Base-by-base conservation (phyloP, 1,140 invertebrate species). In the Atopsyche davidsoni region DNA sequence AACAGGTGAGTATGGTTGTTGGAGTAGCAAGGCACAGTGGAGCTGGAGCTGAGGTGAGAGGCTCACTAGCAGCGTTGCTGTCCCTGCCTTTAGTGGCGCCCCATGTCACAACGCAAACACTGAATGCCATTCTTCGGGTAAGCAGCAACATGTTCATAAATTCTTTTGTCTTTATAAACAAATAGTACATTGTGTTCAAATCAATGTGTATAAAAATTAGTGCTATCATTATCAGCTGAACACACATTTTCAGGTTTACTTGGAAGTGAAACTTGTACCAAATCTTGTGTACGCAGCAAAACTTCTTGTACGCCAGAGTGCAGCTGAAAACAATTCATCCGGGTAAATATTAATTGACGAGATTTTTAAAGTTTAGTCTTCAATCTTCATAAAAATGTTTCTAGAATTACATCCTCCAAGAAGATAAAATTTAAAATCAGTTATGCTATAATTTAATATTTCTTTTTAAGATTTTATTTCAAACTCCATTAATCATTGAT, bases 221-320 rank as follows among this genome's bases (percentile, higher is more conserved):
- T 19, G 35, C 35, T 34, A 34, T 46, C 6, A 38, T 31, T 31
- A 31, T 10, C 9, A 31, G n/a, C n/a, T n/a, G 9, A n/a, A 38
- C 7, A 38, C 18, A 18, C 36, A 7, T 38, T 61, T 64, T 41
- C 60, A 75, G 65, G 81, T 87, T 21, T 89, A 87, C 62, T 63
- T 83, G 11, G 83, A 87, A 60, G 79, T 85, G 2, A 84, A 85
- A 68, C 72, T 88, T 10, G 78, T 87, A 16, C 82, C 83, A n/a
- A 86, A 87, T 68, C 72, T 88, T 17, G 77, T 88, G 16, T 85
- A 82, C 55, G 82, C 85, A 1, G 75, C 83, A 34, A 84, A 84
- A 61, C 68, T 85, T 1, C 60, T 88, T 28, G 45, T 58, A 3
- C 28, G 55, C 11, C 55, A 58, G 38, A 53, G 55, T 51, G 47